Evolutionary conservation across 2,113 vertebrate genomes (phyloP), one percentile per base, ranked within the genome.

Genomic region (Megaceryle torquata): DNA sequence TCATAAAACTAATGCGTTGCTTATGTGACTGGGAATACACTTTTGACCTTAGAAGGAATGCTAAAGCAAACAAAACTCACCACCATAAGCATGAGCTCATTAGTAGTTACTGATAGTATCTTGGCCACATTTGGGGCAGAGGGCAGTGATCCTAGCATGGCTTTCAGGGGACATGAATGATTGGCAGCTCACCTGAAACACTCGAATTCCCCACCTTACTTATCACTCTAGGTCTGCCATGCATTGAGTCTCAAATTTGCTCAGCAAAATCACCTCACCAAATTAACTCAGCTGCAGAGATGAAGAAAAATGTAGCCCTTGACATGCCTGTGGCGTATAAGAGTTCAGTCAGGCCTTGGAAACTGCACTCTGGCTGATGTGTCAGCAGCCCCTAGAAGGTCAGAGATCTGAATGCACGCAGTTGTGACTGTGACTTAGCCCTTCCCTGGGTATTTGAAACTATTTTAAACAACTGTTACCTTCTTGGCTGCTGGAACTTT

Each of bases 61-160:
- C 72, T 90, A 29, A 88, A 85, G 43, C 28, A 29, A 61, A 54
- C 75, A 86, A 89, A 95, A 54, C 57, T 82, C 46, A 57, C 61
- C 0, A 5, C 33, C 35, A n/a, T 91, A 81, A 68, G 80, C 63
- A 84, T 29, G 59, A 93, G 48, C 83, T 96, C 78, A 59, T 95
- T 96, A 96, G 82, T 59, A 92, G 83, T 91, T 78, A 68, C 50
- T 75, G 44, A 50, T 54, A 69, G 79, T 54, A 75, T 31, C 74
- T 88, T 5, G 4, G 63, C 59, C 83, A 69, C 54, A 11, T 64
- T 54, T 1, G 3, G 59, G 71, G 68, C 75, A 91, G 56, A 92
- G 59, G 44, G 71, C 72, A 93, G 48, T 89, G 88, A 94, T 64
- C 54, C 51, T 12, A 19, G 31, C 60, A 11, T 0, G 3, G 37